Conservation (phyloP, 2,888 invertebrate species). For the Drosophila flavopinicola region DNA sequence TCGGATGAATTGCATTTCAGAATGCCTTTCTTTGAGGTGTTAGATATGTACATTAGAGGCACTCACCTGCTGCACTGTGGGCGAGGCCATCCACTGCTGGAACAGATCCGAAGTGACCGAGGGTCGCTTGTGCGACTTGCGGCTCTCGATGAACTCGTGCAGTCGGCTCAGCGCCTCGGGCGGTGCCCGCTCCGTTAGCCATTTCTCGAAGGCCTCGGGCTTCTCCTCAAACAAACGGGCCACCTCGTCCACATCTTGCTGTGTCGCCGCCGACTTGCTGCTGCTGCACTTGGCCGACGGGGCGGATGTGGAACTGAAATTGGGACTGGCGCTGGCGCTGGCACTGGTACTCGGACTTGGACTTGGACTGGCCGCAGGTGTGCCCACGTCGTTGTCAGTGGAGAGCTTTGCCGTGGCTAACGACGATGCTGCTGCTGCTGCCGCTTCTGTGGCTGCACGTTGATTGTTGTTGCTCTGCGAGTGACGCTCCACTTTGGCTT, state of each 20-base stretch:
- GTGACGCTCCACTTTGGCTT: slow-evolving; percentile 57
- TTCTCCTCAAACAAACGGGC: slow-evolving; percentile 86
- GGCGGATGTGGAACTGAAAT: slow-evolving; percentile 7
- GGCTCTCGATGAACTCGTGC: slow-evolving; percentile 86
- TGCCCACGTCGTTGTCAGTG: slow-evolving; percentile 18
- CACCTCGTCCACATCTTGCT: slow-evolving; percentile 84
- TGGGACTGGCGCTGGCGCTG: background rate
- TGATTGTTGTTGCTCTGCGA: slow-evolving; percentile 67
- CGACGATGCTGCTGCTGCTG: slow-evolving; percentile 31
- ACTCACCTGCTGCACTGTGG: slow-evolving; percentile 88
- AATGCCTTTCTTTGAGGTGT: no score
- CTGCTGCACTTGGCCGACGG: slow-evolving; percentile 33
- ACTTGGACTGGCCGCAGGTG: slow-evolving; percentile 22
- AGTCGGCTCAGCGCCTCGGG: slow-evolving; percentile 87
- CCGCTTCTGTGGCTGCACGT: slow-evolving; percentile 35
- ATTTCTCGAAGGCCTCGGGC: slow-evolving; percentile 89
- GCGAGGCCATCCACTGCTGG: slow-evolving; percentile 93
- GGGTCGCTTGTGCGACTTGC: slow-evolving; percentile 86
- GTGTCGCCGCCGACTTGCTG: slow-evolving; percentile 44
- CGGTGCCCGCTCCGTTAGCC: slow-evolving; percentile 91
- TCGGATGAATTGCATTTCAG: no score
- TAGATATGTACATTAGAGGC: background rate
- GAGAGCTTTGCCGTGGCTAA: slow-evolving; percentile 28
- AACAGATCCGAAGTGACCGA: slow-evolving; percentile 93
- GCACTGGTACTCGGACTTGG: background rate